Conservation (phyloP, 2,113 vertebrate species). For the Tetrax tetrax region DNA sequence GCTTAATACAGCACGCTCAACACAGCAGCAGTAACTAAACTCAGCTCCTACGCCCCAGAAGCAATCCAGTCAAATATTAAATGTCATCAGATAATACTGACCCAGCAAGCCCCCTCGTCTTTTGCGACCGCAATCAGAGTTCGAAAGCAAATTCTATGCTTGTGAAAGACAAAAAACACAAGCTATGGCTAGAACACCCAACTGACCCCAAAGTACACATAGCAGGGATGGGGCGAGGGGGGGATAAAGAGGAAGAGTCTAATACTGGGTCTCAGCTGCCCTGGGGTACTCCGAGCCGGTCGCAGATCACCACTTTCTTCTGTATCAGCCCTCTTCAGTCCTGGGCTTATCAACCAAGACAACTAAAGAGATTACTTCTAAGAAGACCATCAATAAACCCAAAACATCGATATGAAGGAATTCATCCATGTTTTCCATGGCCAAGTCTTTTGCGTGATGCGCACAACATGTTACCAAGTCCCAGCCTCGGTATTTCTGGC, state of each 20-base stretch:
- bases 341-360: background rate
- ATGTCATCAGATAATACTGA: background rate
- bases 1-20: background rate
- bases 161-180: background rate
- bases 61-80: background rate
- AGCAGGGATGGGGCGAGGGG: accelerated
- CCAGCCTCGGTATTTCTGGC: background rate
- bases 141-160: background rate
- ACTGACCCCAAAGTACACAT: background rate
- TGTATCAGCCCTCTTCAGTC: background rate
- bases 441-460: background rate
- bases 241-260: accelerated
- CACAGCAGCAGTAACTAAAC: background rate
- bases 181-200: background rate
- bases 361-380: background rate
- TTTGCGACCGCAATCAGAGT: background rate
- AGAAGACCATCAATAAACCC: background rate
- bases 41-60: background rate
- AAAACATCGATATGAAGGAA: background rate
- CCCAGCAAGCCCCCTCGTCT: background rate
- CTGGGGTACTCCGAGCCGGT: background rate
- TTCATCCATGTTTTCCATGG: background rate
- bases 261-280: too few relatives aligned
- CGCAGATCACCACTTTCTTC: background rate
- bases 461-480: background rate